Conservation (phyloP, 2,797 vertebrate species). For the Sebastes trivittatus region DNA sequence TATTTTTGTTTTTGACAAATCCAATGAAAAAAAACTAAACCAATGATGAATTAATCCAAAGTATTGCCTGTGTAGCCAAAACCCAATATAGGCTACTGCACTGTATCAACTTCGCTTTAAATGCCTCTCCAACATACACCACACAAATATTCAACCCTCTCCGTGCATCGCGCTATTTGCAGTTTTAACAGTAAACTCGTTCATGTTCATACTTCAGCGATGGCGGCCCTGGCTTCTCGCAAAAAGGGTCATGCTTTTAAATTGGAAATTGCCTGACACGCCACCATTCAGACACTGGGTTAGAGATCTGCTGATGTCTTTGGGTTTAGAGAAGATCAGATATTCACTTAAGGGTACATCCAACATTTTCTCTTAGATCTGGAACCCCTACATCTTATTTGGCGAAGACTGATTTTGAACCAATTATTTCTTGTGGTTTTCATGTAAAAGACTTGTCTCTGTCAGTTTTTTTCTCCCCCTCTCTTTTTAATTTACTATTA, state of each 20-base stretch:
- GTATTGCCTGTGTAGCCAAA: neutral
- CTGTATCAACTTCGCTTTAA: too few species aligned
- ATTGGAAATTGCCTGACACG: neutral
- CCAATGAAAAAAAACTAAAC: neutral
- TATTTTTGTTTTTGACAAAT: neutral
- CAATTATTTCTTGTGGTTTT: neutral
- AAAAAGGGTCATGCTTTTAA: neutral
- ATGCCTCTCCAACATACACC: neutral
- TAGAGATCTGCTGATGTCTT: neutral
- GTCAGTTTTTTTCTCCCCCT: neutral
- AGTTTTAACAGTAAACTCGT: too few species aligned
- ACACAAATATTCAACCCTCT: too few species aligned
- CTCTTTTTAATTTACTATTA: neutral
- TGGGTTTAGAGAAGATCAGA: neutral
- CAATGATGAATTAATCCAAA: neutral
- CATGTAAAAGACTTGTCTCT: neutral
- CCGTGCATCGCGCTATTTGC: too few species aligned
- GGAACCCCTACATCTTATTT: neutral
- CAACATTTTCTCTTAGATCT: neutral
- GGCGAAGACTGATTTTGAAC: neutral
- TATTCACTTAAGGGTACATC: neutral
- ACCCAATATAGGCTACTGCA: neutral
- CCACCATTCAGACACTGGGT: neutral
- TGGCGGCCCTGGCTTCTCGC: neutral
- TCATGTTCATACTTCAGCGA: too few species aligned